These are phyloP conservation scores for Epizoanthus stellaris DNA, from an alignment of 92 coral and sea anemone species.

Conservation along the genomic window DNA sequence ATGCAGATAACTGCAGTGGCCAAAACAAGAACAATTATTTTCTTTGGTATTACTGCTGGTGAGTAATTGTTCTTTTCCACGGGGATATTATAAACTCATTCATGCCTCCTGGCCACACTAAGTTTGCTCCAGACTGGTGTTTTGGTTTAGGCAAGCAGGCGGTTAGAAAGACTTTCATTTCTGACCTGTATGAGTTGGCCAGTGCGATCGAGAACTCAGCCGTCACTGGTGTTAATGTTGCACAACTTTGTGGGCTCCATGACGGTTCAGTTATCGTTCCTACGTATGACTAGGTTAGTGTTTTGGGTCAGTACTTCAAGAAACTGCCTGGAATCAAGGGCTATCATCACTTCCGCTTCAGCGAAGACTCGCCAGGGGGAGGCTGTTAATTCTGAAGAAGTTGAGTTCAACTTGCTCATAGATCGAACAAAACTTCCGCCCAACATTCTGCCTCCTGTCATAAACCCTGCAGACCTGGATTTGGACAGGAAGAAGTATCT, in stretches of 20 bases:
- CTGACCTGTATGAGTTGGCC: slow-evolving; percentile 15
- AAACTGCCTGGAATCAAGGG: slow-evolving; percentile 37
- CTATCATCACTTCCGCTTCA: slow-evolving; percentile 45
- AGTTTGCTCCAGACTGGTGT: slow-evolving; percentile 66
- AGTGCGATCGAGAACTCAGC: not conserved
- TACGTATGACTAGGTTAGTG: slow-evolving; percentile 47
- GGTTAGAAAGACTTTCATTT: slow-evolving; percentile 1
- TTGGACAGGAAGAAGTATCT: slow-evolving; percentile 13
- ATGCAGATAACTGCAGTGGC: slow-evolving; percentile 59
- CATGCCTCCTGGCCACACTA: slow-evolving; percentile 65
- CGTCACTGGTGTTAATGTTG: not conserved
- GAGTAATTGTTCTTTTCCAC: slow-evolving; percentile 19
- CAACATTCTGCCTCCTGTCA: slow-evolving; percentile 16
- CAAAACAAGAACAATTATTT: slow-evolving; percentile 59
- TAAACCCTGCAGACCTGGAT: slow-evolving; percentile 1
- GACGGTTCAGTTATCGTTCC: slow-evolving; percentile 25
- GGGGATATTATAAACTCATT: slow-evolving; percentile 47
- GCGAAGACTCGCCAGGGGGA: slow-evolving; percentile 2
- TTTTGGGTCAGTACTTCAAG: slow-evolving; percentile 20
- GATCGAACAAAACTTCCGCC: slow-evolving; percentile 37
- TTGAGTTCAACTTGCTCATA: not conserved
- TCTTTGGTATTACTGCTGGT: slow-evolving; percentile 50
- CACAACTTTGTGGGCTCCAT: slow-evolving; percentile 15
- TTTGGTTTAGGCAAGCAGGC: slow-evolving; percentile 64
- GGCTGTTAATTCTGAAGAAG: too few relatives aligned